phyloP scores from a whole-genome alignment of 1,140 invertebrate genomes.

The Drosophila tani region DNA sequence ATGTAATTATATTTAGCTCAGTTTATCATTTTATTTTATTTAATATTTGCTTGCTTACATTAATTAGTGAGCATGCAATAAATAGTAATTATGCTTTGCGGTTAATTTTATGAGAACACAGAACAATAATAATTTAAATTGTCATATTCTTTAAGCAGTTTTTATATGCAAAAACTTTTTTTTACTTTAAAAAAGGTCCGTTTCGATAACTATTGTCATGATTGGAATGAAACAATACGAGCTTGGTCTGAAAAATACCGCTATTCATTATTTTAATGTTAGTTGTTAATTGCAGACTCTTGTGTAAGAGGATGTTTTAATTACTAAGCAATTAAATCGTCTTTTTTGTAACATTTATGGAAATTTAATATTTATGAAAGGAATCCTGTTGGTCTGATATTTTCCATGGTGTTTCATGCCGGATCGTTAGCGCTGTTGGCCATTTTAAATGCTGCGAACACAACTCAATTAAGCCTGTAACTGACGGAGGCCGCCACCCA shows the following conservation, averaged over 20 bases:
- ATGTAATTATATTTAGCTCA: no score
- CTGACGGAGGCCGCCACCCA: conserved; percentile 25
- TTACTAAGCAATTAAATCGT: neutral
- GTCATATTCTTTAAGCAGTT: no score
- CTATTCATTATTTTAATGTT: neutral
- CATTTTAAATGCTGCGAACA: conserved; percentile 78
- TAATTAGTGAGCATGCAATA: neutral
- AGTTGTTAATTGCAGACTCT: neutral
- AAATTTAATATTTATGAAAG: conserved; percentile 1
- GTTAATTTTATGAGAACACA: neutral
- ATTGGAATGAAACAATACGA: neutral
- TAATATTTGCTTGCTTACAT: neutral
- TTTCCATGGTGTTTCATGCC: conserved; percentile 15
- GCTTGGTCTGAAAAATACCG: no score
- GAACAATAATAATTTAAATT: neutral
- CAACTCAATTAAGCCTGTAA: conserved; percentile 76
- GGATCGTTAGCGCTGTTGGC: conserved; percentile 70
- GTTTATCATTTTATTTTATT: neutral
- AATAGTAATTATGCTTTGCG: no score
- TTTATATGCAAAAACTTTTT: no score
- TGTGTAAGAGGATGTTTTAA: neutral
- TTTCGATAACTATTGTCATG: neutral
- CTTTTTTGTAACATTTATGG: neutral
- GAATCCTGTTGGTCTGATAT: neutral
- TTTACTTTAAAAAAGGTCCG: no score